Percentiles rank a stretch among this genome's conserved stretches.
Conservation (phyloP, 2,888 invertebrate species). For the Apodemia mormo region DNA sequence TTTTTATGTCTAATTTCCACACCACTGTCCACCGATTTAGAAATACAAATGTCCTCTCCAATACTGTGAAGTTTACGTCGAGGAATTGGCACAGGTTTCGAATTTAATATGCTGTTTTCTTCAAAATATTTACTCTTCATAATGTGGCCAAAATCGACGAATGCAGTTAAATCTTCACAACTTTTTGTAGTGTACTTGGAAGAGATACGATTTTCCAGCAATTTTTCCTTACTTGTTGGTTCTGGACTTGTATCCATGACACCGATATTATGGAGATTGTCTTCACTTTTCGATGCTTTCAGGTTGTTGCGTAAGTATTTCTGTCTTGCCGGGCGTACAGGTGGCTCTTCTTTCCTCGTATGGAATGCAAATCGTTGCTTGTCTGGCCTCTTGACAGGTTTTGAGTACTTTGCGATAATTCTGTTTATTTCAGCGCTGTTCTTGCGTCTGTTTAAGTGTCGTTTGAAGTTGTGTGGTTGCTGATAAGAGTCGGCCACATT, state of each 20-base stretch:
- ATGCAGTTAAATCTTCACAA: constrained; percentile 69
- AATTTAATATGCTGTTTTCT: constrained; percentile 68
- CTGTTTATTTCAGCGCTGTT: constrained; percentile 79
- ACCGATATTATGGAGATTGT: constrained; percentile 62
- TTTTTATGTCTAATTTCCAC: constrained; percentile 54
- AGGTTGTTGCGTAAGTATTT: constrained; percentile 49
- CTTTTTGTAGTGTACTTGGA: constrained; percentile 70
- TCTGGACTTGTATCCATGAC: constrained; percentile 59
- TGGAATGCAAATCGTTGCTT: constrained; percentile 51
- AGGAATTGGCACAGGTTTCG: constrained; percentile 49
- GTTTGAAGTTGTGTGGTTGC: constrained; percentile 76
- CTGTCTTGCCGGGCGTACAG: constrained; percentile 60
- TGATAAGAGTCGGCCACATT: constrained; percentile 77
- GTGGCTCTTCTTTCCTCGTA: constrained; percentile 50
- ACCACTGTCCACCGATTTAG: constrained; percentile 60
- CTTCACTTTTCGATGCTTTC: constrained; percentile 69
- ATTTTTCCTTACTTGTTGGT: constrained; percentile 37
- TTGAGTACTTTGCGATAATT: constrained; percentile 79
- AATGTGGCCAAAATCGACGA: constrained; percentile 61
- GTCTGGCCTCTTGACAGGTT: constrained; percentile 65
- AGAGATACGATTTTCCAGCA: constrained; percentile 44
- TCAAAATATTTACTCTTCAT: constrained; percentile 67
- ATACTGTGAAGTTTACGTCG: constrained; percentile 60
- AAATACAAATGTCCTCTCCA: constrained; percentile 53
- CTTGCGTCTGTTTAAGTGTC: constrained; percentile 75